Evolutionary conservation across 2,113 vertebrate species (phyloP), one percentile per base, ranked within the genome.

Genomic region (Syrrhaptes paradoxus): DNA sequence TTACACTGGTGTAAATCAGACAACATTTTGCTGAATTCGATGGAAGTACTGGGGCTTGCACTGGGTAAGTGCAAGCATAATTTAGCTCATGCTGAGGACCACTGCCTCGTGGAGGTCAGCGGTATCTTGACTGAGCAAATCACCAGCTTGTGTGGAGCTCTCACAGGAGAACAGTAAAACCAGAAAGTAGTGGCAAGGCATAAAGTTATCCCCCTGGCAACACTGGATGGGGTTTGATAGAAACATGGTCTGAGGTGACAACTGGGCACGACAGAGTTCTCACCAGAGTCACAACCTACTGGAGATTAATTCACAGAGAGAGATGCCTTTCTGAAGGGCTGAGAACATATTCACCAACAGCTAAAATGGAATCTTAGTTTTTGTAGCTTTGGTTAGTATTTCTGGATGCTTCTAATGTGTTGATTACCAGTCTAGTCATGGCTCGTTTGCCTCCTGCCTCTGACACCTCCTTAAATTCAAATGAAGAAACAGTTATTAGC

Each of bases 231-330:
- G 28, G 32, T 22, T 54, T 73, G 43, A 41, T 0, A 51, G 48
- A 73, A 87, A 49, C 1, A 1, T 43, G 59, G 17, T 61, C 21
- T 26, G 48, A 61, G 45, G 45, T 63, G 59, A 58, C 49, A 71
- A 7, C 0, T 31, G 28, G 57, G 62, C 41, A 61, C 0, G 2
- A 41, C 22, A n/a, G 31, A 94, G n/a, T 67, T 57, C 41, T 52
- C 36, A 63, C 18, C 1, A 4, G 61, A 73, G 19, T 6, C 3
- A 1, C 34, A 63, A 16, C 6, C 7, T 55, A 21, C 58, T 0
- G 4, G 36, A 79, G 49, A 73, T 24, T 9, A 85, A 43, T 62
- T 80, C 31, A 78, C n/a, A 82, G 43, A 21, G 13, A 82, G 43
- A 3, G 1, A 17, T 0, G 3, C n/a, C 78, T 57, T 73, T 71